Base-by-base conservation (phyloP, 1,140 invertebrate species). In the Drosophila arizonae region DNA sequence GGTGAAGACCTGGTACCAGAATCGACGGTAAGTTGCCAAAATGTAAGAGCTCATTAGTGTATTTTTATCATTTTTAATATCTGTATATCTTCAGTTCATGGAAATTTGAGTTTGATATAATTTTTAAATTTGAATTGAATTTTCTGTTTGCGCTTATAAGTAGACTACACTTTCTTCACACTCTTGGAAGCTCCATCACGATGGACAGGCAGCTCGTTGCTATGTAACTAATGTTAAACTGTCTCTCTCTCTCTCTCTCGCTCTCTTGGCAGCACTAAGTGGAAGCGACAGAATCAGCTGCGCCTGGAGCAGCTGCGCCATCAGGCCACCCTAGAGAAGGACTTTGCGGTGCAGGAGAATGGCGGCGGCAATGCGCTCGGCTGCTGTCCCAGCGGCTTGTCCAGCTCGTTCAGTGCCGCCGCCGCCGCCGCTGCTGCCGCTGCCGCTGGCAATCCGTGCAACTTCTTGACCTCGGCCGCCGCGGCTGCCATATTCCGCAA, bases 1-100 rank as follows among this genome's bases (percentile, higher is more conserved):
- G 92, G 97, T 98, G 3, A 98, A 98, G 93, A 98, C 97, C 0
- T 99, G 97, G 97, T 99, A 98, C 81, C 97, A 98, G 92, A 98
- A 98, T 90, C 94, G 97, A 92, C 95, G 97, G 97, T 97, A 86
- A 90, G 74, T 77, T 39, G 33, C 8, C 9, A 4, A 11, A 2
- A 8, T 10, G 2, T 11, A 39, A 28, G 10, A 43, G 5, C 17
- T 17, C 0, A 8, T 8, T n/a, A 43, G 3, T 45, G 15, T 11
- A 13, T 9, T 46, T 15, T 15, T 17, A 45, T 6, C 17, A 3
- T 1, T 39, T 39, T 39, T 39, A 21, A 24, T 24, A 24, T 24
- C 21, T 24, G 21, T 1, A 0, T 36, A 36, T 10, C 6, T 36
- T 30, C 3, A 4, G 4, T 30, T 1, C 0, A 4, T 30, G 0